Base-by-base conservation (phyloP, 2,888 invertebrate genomes). In the Rhogogaster chlorosoma region DNA sequence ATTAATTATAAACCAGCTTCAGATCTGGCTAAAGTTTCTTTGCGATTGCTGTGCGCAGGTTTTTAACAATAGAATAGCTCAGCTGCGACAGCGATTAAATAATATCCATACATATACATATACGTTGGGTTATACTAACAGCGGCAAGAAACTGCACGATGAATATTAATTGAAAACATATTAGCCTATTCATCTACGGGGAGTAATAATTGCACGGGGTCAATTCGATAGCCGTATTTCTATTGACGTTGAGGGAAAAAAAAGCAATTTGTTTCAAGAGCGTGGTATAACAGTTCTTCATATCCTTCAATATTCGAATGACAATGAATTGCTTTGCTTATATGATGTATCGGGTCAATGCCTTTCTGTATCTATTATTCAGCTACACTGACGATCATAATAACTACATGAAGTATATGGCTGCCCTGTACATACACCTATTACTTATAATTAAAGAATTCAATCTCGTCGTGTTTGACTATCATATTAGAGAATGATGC, bases 81-180 rank as follows among this genome's bases (percentile, higher is more conserved):
- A 49, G 18, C 49, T 49, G n/a, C 49, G 49, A 49, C 49, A 49
- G 49, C 49, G 49, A 49, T 49, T 49, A 49, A 49, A 49, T 45
- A 49, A 49, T 49, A 18, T 49, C 18, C 1, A 49, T 49, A n/a
- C 1, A 49, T 5, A 49, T 49, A 49, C 18, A 2, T 42, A 15
- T 45, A 15, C 6, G 15, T 45, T 57, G 1, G 9, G 10, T 61
- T 36, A 36, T 5, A 36, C 5, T 5, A 3, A 53, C 6, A 61
- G 22, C 9, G 61, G 12, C 22, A 61, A 42, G 42, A 42, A 70
- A 70, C 18, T 38, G 42, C 26, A 15, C 18, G 57, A 80, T 61
- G 80, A 80, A 61, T 80, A 80, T 80, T 61, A 61, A 80, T 80
- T 38, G 80, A 57, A 80, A 80, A 80, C 10, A 36, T n/a, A 61